These are phyloP conservation scores for Neodiprion fabricii DNA, from an alignment of 1,140 invertebrate species.

Conservation along the genomic window DNA sequence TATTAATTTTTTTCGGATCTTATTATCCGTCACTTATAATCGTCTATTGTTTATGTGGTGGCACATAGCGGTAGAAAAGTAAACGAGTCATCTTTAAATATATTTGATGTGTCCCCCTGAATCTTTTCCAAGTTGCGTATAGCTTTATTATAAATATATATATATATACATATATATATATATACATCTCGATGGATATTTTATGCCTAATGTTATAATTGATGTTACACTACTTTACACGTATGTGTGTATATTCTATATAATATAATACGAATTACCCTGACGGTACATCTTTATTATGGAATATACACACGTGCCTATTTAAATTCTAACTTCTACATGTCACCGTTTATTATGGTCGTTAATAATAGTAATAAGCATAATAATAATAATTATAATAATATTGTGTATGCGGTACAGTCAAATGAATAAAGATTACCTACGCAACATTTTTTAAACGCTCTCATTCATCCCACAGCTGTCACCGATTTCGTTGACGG, in stretches of 20 bases:
- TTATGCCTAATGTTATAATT: constrained; percentile 6
- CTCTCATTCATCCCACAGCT: not conserved
- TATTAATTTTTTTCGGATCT: not conserved
- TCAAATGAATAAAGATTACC: constrained; percentile 18
- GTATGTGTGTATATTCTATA: not conserved
- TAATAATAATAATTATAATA: no score
- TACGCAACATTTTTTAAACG: not conserved
- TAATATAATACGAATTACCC: not conserved
- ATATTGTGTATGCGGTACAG: constrained; percentile 6
- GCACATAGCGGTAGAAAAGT: not conserved
- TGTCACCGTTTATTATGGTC: constrained; percentile 16
- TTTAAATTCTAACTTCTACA: constrained; percentile 14
- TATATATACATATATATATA: not conserved
- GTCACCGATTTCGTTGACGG: no score
- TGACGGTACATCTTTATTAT: not conserved
- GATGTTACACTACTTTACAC: not conserved
- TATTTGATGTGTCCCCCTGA: not conserved
- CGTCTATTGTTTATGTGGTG: not conserved
- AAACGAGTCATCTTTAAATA: not conserved
- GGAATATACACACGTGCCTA: not conserved
- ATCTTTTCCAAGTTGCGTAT: not conserved
- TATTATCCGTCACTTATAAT: not conserved
- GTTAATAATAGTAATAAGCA: not conserved
- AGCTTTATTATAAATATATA: not conserved
- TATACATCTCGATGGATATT: constrained; percentile 2